Evolutionary conservation across 2,113 vertebrate genomes (phyloP), one percentile per base, ranked within the genome.

Genomic region (Miniopterus natalensis): DNA sequence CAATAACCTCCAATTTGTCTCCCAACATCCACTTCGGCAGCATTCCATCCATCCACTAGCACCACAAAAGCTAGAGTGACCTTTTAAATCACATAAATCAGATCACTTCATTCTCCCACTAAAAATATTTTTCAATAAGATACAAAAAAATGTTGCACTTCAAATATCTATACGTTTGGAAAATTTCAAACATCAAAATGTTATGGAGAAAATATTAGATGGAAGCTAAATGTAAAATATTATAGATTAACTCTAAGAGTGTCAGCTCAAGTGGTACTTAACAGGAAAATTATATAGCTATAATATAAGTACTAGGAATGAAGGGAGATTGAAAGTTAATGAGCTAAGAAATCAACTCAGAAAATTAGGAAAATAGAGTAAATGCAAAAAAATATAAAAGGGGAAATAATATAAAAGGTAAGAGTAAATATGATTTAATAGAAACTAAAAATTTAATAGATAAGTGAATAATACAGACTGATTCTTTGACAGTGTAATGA

Each of bases 171-270:
- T 61, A 53, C 13, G 17, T 71, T 66, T 94, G 36, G 10, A 83
- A 87, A 94, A 25, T 55, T 83, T 92, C 31, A 84, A 63, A n/a
- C 1, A 91, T 71, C 29, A 84, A 94, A 88, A n/a, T 95, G 23
- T 90, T 90, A 73, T 36, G 42, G 27, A 71, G 42, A 70, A 88
- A 75, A 59, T 63, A 75, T 20, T 78, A 83, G 2, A 83, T 79
- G 3, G 3, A 36, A 94, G 51, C 93, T 93, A 89, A 88, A 68
- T 47, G 40, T 86, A 65, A 95, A 45, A 85, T 84, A 23, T 7
- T 70, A 20, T 8, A 74, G 17, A 59, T 83, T 47, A 84, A 49
- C 51, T 93, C 85, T 10, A 42, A 81, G 15, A 27, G 20, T 20
- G 4, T 8, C n/a, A 84, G 21, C 29, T 70, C 21, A 78, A 53